These are phyloP conservation scores for Leguminivora glycinivorella DNA, from an alignment of 1,140 invertebrate genomes.

Conservation along the genomic window DNA sequence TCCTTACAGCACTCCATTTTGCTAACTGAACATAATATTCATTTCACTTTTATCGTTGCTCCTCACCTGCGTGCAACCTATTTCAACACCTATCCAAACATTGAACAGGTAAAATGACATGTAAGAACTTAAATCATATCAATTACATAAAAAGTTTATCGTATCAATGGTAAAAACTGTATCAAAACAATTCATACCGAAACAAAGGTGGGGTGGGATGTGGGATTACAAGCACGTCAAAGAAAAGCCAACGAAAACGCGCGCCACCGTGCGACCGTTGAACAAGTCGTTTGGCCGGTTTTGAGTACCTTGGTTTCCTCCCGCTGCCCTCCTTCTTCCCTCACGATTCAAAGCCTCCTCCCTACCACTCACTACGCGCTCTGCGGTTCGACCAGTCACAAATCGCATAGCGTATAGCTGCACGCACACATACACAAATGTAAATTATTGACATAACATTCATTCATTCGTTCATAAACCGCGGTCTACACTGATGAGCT, in stretches of 20 bases:
- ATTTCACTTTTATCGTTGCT: conserved; percentile 61
- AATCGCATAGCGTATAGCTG: neutral
- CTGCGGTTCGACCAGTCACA: neutral
- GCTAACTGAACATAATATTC: conserved; percentile 57
- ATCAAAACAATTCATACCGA: conserved; percentile 55
- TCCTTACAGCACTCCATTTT: conserved; percentile 62
- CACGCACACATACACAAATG: conserved; percentile 8
- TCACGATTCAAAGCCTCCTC: conserved; percentile 57
- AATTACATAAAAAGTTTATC: conserved; percentile 11
- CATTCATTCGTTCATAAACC: conserved; percentile 38
- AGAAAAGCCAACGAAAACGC: conserved; percentile 64
- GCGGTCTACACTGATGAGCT: neutral
- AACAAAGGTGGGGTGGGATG: conserved; percentile 68
- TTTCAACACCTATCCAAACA: conserved; percentile 58
- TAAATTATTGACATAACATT: conserved; percentile 22
- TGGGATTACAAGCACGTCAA: conserved; percentile 36
- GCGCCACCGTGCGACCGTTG: conserved; percentile 71
- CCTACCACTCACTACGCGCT: conserved; percentile 32
- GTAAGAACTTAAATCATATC: conserved; percentile 35
- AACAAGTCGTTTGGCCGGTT: conserved; percentile 75
- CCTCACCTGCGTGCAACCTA: conserved; percentile 44
- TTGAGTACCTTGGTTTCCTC: conserved; percentile 55
- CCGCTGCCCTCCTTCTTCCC: conserved; percentile 41
- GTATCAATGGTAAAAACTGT: conserved; percentile 36
- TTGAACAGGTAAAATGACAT: conserved; percentile 46